Base-by-base conservation (phyloP, 53 echinoderm and acorn worm genomes). In the Patiria pectinifera region DNA sequence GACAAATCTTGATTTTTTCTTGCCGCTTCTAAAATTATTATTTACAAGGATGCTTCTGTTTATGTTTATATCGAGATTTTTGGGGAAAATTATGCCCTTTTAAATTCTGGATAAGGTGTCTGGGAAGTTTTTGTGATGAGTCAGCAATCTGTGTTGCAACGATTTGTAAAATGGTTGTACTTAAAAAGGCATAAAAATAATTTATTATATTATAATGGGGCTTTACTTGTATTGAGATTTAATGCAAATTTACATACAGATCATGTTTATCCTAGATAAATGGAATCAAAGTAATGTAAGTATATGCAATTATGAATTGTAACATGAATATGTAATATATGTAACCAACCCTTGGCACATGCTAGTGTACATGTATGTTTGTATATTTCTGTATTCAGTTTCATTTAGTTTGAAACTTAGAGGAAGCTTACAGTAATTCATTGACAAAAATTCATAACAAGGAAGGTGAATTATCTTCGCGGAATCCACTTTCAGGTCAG, bases 371-470 rank as follows among this genome's bases (percentile, higher is more conserved):
- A 66, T 74, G 24, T 23, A 74, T 74, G 19, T 74, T 74, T 74
- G n/a, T 74, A 23, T 74, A 74, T 74, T 74, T 74, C 74, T n/a
- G 74, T 74, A 74, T 22, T 74, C 74, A 74, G n/a, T 74, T 74
- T 5, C 15, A 6, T 24, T 74, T 24, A 74, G 24, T 16, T 5
- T 23, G 9, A 24, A 24, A 23, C 66, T 66, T 14, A 16, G 15
- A 66, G 19, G 10, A 14, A 16, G 66, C 19, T 66, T 14, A 16
- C 19, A 16, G 3, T 6, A 66, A 3, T 16, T 66, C 15, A 16
- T 13, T 3, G 66, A 66, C 14, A 66, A 43, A 18, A 76, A 76
- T 3, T 76, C 76, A 76, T 5, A 26, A 0, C 19, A 76, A 11
- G 4, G 76, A 76, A 76, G 3, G 11, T 53, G 53, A 53, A 53